Evolutionary conservation across 2,888 invertebrate species (phyloP).

Genomic region (Caenorhabditis sp.): DNA sequence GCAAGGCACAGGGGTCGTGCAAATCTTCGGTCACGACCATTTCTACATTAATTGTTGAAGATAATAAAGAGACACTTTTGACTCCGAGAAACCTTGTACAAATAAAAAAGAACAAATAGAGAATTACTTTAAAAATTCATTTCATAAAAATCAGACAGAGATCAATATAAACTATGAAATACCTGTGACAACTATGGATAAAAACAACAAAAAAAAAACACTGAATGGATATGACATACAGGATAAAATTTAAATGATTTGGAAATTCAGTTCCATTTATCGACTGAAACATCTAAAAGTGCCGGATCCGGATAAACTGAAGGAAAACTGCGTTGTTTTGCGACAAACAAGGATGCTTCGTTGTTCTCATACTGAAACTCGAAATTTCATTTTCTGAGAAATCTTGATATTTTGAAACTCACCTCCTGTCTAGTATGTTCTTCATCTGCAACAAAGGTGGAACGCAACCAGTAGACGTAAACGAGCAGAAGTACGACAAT

Average conservation of each 20-base stretch:
- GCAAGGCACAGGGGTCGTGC: neutral
- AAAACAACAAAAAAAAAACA: neutral
- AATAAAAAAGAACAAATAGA: neutral
- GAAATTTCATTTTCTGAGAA: too few relatives aligned
- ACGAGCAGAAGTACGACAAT: constrained; percentile 16
- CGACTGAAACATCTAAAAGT: constrained; percentile 29
- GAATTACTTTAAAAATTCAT: neutral
- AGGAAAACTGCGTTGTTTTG: constrained; percentile 39
- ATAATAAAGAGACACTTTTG: neutral
- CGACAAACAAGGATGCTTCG: constrained; percentile 34
- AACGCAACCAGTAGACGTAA: constrained; percentile 36
- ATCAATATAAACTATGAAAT: neutral
- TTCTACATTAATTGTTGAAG: neutral
- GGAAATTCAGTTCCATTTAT: constrained; percentile 24
- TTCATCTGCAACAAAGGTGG: constrained; percentile 14
- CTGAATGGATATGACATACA: neutral
- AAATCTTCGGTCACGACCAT: neutral
- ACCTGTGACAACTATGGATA: neutral
- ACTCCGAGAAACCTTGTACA: neutral
- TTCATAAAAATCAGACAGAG: neutral
- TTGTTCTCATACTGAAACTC: neutral
- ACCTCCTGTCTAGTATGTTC: constrained; percentile 19
- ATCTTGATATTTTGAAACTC: neutral
- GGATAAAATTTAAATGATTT: neutral
- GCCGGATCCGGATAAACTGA: constrained; percentile 29